Conservation (phyloP, 2,888 invertebrate genomes). For the Salticus scenicus region DNA sequence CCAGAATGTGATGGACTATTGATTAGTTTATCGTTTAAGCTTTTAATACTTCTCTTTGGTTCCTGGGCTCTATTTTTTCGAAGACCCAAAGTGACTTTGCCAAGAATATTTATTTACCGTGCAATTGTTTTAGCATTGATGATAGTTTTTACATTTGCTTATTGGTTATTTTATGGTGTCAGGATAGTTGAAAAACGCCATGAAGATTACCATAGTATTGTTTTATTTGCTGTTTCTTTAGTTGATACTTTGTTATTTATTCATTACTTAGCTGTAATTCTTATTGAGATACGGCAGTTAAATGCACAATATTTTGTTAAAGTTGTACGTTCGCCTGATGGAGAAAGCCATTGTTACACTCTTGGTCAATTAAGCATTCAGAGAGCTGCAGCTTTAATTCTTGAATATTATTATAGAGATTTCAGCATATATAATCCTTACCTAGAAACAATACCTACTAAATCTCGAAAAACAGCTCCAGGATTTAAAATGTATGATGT, state of each 20-base stretch:
- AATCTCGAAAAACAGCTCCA: constrained; percentile 45
- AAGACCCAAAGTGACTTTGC: constrained; percentile 89
- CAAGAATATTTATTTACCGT: constrained; percentile 92
- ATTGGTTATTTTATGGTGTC: constrained; percentile 98
- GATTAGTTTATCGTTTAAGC: constrained; percentile 91
- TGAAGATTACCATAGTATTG: constrained; percentile 85
- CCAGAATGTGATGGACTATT: constrained; percentile 96
- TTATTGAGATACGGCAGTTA: constrained; percentile 93
- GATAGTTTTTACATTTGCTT: constrained; percentile 93
- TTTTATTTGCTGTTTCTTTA: constrained; percentile 93
- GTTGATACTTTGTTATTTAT: constrained; percentile 95
- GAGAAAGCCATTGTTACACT: constrained; percentile 90
- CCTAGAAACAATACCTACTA: constrained; percentile 86
- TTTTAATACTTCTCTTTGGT: constrained; percentile 90
- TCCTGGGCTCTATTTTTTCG: constrained; percentile 94
- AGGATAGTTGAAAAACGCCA: constrained; percentile 80
- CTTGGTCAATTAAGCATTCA: constrained; percentile 92
- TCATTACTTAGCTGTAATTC: constrained; percentile 93
- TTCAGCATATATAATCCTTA: constrained; percentile 98
- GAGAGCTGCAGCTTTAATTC: constrained; percentile 93
- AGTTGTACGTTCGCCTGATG: constrained; percentile 95
- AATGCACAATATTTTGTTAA: constrained; percentile 85
- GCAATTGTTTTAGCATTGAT: constrained; percentile 91
- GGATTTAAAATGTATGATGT: constrained; percentile 97
- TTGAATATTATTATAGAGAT: constrained; percentile 96